Conservation (phyloP, 2,797 vertebrate species). For the Phoebastria nigripes region DNA sequence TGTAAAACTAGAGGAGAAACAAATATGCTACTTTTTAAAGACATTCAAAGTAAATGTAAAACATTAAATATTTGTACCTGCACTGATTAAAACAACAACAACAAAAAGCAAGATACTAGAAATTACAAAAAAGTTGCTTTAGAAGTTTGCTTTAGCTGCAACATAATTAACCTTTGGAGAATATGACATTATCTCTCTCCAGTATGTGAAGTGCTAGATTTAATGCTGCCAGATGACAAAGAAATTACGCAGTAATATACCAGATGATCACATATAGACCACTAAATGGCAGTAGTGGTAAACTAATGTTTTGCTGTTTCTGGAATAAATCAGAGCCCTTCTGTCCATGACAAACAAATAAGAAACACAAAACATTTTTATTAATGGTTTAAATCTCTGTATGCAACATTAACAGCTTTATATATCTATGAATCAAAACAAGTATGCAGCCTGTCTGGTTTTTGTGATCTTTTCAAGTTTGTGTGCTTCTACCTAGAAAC, state of each 20-base stretch:
- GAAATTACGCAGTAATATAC: not conserved
- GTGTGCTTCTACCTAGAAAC: not conserved
- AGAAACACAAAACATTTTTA: not conserved
- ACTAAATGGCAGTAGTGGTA: not conserved
- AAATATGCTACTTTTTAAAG: not conserved
- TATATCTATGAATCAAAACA: not conserved
- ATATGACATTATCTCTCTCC: not conserved
- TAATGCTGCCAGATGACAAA: not conserved
- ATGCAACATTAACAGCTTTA: not conserved
- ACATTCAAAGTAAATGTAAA: not conserved
- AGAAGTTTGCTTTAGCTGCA: not conserved
- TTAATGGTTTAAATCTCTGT: not conserved
- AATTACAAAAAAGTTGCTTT: not conserved
- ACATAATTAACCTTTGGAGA: not conserved
- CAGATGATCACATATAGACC: not conserved
- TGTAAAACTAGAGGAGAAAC: not conserved
- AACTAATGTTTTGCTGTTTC: not conserved
- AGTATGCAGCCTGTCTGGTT: not conserved
- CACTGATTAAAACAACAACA: not conserved
- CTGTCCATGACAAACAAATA: not conserved
- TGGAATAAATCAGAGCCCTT: not conserved
- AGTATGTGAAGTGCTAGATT: not conserved
- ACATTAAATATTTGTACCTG: not conserved
- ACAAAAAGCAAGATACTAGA: not conserved
- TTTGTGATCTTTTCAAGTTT: not conserved